Conservation (phyloP, 1,140 invertebrate genomes). For the Tenebrio molitor region DNA sequence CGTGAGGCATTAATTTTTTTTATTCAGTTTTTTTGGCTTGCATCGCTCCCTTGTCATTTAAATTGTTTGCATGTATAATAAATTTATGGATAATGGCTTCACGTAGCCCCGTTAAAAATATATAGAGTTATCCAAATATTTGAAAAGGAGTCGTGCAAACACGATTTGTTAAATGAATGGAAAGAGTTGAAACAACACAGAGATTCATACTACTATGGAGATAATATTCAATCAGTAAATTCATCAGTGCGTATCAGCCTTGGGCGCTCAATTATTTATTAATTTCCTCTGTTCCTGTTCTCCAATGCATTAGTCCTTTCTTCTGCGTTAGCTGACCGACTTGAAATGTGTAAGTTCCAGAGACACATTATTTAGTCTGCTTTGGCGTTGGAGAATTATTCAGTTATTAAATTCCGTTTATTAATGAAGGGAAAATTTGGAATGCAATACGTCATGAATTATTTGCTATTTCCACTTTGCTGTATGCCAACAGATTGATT, state of each 20-base stretch:
- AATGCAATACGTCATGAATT: too few species aligned
- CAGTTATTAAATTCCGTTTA: too few species aligned
- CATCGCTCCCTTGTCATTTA: not conserved
- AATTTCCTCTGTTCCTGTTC: constrained; percentile 51
- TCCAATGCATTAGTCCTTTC: constrained; percentile 17
- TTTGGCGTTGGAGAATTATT: too few species aligned
- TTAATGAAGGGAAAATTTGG: too few species aligned
- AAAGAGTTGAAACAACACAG: constrained; percentile 37
- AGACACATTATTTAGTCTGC: not conserved
- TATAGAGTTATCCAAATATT: constrained; percentile 38
- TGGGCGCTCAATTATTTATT: constrained; percentile 57
- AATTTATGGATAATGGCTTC: constrained; percentile 31
- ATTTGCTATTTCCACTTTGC: too few species aligned
- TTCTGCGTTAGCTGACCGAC: constrained; percentile 29
- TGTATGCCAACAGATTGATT: too few species aligned
- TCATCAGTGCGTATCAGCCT: constrained; percentile 52
- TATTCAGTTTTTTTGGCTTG: too few species aligned
- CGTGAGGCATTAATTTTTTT: too few species aligned
- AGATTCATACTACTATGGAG: constrained; percentile 32
- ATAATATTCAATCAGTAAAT: constrained; percentile 55
- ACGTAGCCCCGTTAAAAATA: constrained; percentile 19
- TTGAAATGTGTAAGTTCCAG: not conserved
- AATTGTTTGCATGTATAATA: constrained; percentile 23
- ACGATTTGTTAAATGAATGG: constrained; percentile 37
- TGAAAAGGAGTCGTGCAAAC: constrained; percentile 25